Evolutionary conservation across 2,113 vertebrate species (phyloP), one percentile per base, ranked within the genome.

Genomic region (Pseudolaguvia tuberculata): DNA sequence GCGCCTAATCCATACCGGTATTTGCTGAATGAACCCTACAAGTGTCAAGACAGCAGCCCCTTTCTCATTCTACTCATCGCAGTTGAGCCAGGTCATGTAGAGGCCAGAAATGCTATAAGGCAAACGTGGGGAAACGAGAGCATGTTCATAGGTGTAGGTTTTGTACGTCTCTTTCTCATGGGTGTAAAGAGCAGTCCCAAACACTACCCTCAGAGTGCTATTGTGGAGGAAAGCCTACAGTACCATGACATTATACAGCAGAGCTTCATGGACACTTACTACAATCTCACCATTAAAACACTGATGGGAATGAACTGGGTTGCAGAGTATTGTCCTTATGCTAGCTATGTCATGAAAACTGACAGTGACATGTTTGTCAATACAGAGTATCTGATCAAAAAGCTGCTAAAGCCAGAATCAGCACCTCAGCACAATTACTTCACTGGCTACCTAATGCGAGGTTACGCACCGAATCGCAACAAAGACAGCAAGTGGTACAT

Each of bases 311-410:
- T 99, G 94, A 96, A 97, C 86, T 99, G 96, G 97, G 96, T 98
- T 48, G 93, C 94, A n/a, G 94, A 92, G 27, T 91, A 93, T 47
- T 99, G 97, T 84, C 92, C 95, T 21, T 88, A 83, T 0, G 91
- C 90, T 78, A 87, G 88, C 0, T 99, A 99, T 0, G 95, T 98
- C 76, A 98, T 98, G 96, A 99, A 99, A 90, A 98, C 96, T 2
- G 97, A 99, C 88, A 98, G 95, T 1, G 97, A 99, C 85, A 97
- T 99, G 95, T 99, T 99, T 87, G 94, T 99, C 81, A 98, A 99
- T 69, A 97, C 94, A 0, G 95, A 98, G 25, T 98, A 98, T 87
- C 93, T 99, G 89, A 94, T 99, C 86, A 92, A 96, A 73, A 98
- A 96, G 88, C 91, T 98, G 79, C 82, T 98, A 80, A 96, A 94